Evolutionary conservation across 2,888 invertebrate species (phyloP), one percentile per base, ranked within the genome.

Genomic region (Chloroclystis v-ata): DNA sequence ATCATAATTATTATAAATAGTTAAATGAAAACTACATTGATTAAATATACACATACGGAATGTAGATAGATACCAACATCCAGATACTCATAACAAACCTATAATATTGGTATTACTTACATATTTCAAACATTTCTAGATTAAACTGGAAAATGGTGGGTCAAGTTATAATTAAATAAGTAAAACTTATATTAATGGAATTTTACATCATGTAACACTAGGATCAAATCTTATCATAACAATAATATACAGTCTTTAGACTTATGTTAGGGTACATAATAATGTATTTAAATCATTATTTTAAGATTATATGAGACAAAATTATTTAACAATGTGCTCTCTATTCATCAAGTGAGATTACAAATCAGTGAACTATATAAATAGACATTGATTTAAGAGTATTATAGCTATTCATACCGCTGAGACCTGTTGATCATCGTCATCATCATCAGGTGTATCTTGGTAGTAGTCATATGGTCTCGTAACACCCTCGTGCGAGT

Each of bases 401-500:
- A 80, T 81, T 75, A 74, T 65, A 60, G 53, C 38, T 33, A 28
- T 72, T 81, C 72, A 86, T 71, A 89, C 89, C 35, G 89, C 89
- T 14, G 89, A 89, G 42, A 89, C 89, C 66, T 89, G 89, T 61
- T 89, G 89, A 61, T 89, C 88, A 49, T 89, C 89, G 47, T 89
- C 89, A 43, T 89, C 89, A 55, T 89, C 89, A 55, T 89, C 89
- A 7, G 84, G 86, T 45, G 78, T 66, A 56, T 84, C 85, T 57
- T 83, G 87, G 58, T 92, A 92, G 77, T 92, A 93, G 72, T 92
- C 92, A 76, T 91, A 92, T 61, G 92, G 90, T 62, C 93, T 91
- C 52, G 94, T 93, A 58, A 95, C 94, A 62, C 95, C 95, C 81
- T 95, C 95, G 82, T 95, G 94, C 57, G 94, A 95, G 87, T 95